These are phyloP conservation scores for Esox lucius DNA, from an alignment of 2,797 vertebrate genomes.

Conservation along the genomic window DNA sequence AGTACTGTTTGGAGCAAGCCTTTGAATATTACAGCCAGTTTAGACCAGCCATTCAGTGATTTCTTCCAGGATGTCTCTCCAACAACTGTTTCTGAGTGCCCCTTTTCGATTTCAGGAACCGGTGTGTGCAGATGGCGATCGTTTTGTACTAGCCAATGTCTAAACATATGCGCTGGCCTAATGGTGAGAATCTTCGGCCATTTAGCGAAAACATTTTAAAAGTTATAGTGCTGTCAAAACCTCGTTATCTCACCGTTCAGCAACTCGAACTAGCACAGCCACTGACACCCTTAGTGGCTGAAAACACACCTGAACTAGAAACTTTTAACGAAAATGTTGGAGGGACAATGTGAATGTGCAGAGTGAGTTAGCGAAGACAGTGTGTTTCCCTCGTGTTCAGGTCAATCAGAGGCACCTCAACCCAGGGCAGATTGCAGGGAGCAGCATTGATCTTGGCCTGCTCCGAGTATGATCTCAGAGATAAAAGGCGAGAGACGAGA, in stretches of 20 bases:
- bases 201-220: too few relatives aligned
- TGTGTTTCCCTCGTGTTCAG: constrained; percentile 56
- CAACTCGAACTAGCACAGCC: neutral
- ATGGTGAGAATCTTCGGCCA: too few relatives aligned
- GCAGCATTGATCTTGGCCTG: constrained; percentile 78
- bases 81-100: too few relatives aligned
- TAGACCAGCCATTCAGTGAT: too few relatives aligned
- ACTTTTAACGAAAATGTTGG: constrained; percentile 13
- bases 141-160: too few relatives aligned
- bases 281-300: neutral
- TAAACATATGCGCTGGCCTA: too few relatives aligned
- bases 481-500: constrained; percentile 75
- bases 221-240: neutral
- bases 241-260: neutral
- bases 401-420: neutral
- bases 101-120: too few relatives aligned
- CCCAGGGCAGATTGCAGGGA: constrained; percentile 65
- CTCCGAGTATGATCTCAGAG: constrained; percentile 73
- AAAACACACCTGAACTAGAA: neutral
- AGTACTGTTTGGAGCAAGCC: too few relatives aligned
- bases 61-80: too few relatives aligned
- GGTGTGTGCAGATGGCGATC: too few relatives aligned
- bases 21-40: too few relatives aligned
- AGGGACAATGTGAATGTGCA: neutral
- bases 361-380: constrained; percentile 6